phyloP scores from a whole-genome alignment of 2,888 invertebrate species.

The Mamestra brassicae region DNA sequence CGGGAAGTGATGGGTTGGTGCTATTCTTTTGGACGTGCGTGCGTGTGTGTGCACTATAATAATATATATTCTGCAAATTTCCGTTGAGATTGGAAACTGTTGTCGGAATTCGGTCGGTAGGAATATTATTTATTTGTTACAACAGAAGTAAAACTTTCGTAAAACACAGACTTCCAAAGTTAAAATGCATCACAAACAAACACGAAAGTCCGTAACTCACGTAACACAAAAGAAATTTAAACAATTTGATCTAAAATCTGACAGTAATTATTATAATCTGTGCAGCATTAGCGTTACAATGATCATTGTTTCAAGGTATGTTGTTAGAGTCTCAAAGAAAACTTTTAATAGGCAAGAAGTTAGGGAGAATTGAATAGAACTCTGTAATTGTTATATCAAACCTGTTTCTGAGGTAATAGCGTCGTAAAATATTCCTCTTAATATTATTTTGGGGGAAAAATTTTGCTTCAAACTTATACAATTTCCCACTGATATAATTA shows the following conservation, averaged over 20 bases:
- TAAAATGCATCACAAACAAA: conserved; percentile 21
- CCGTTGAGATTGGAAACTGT: too few relatives aligned
- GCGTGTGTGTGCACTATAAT: too few relatives aligned
- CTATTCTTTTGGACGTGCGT: too few relatives aligned
- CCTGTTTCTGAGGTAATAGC: conserved; percentile 74
- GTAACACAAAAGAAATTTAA: conserved; percentile 57
- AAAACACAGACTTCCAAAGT: not conserved
- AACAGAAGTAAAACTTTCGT: not conserved
- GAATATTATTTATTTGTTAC: too few relatives aligned
- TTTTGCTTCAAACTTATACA: conserved; percentile 76
- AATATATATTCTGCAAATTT: too few relatives aligned
- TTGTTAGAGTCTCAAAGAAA: conserved; percentile 79
- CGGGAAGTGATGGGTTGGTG: too few relatives aligned
- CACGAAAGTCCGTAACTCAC: conserved; percentile 4
- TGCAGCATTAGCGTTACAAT: conserved; percentile 79
- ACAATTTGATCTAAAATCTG: conserved; percentile 67
- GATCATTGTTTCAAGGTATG: conserved; percentile 81
- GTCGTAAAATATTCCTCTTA: conserved; percentile 75
- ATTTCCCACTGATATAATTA: conserved; percentile 72
- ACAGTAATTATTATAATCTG: conserved; percentile 80
- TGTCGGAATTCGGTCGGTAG: too few relatives aligned
- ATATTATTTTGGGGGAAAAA: conserved; percentile 74
- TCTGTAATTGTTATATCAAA: conserved; percentile 77
- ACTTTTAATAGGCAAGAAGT: conserved; percentile 86
- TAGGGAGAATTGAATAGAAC: conserved; percentile 80